These are phyloP conservation scores for Eulacestoma nigropectus DNA, from an alignment of 2,113 vertebrate species.

Conservation along the genomic window DNA sequence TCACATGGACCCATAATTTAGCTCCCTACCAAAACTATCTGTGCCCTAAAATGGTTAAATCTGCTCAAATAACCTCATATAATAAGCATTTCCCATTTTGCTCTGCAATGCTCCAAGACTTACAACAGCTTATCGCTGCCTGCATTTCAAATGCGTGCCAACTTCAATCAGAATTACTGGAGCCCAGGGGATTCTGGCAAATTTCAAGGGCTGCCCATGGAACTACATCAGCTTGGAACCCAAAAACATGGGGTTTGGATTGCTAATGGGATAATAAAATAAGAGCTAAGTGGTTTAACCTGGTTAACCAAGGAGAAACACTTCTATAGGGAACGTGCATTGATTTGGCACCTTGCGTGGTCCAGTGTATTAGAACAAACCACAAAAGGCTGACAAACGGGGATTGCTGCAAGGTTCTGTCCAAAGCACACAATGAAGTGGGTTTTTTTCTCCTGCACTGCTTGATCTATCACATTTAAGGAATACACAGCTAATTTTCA, in stretches of 20 bases:
- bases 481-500: neutral
- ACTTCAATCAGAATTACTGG: constrained; percentile 32
- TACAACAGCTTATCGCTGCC: constrained; percentile 26
- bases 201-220: constrained; percentile 20
- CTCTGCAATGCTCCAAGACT: neutral
- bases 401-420: neutral
- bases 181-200: constrained; percentile 54
- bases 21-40: neutral
- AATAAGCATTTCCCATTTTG: constrained; percentile 26
- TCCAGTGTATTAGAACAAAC: neutral
- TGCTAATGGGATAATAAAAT: constrained; percentile 47
- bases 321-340: neutral
- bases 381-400: neutral
- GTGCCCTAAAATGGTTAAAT: constrained; percentile 45
- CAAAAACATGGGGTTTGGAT: neutral
- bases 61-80: constrained; percentile 23
- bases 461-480: neutral
- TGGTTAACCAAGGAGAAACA: constrained; percentile 20
- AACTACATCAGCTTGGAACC: neutral
- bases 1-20: fast-evolving
- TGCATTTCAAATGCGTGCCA: constrained; percentile 13
- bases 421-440: neutral
- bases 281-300: constrained; percentile 44
- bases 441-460: neutral
- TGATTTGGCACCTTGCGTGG: neutral